Evolutionary conservation across 2,113 vertebrate genomes (phyloP), one percentile per base, ranked within the genome.

Genomic region (Argyrosomus japonicus): DNA sequence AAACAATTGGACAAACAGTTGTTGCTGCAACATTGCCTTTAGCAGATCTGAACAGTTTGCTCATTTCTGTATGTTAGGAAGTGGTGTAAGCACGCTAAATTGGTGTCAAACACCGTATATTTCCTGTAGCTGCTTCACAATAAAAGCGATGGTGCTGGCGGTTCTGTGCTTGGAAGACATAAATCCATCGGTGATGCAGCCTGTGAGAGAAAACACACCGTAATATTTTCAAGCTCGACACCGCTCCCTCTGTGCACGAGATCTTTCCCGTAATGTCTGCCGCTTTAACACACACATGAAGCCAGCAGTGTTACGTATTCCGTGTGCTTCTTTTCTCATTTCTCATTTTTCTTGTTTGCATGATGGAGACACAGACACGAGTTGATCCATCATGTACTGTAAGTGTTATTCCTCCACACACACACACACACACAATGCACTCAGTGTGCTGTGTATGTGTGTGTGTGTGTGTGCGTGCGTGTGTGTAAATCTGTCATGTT

Each of bases 401-500:
- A n/a, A 29, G 23, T 2, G 23, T 72, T 21, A 58, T 21, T 62
- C 60, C 18, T 21, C 27, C 27, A 61, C 58, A 27, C 19, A 17
- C 58, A 36, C 60, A n/a, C 32, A 36, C 32, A 53, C 1, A 69
- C 27, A 32, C 50, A 36, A 60, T 21, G 27, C 4, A 72, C 11
- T 17, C 36, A 57, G 54, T 72, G 51, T 40, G 23, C 15, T n/a
- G n/a, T n/a, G n/a, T n/a, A n/a, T 29, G n/a, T 47, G 56, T 62
- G 58, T 13, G 45, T 13, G 14, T 40, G 32, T 29, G 32, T 56
- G 23, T 74, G 62, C 58, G 19, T 61, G 53, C 73, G 50, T 74
- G 68, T 36, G 45, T 61, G 45, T 32, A 54, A 65, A 57, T 65
- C 50, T 25, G 56, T 65, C 70, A 74, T 68, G 53, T 50, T 67